Evolutionary conservation across 2,113 vertebrate genomes (phyloP).

Genomic region (Pollachius pollachius): DNA sequence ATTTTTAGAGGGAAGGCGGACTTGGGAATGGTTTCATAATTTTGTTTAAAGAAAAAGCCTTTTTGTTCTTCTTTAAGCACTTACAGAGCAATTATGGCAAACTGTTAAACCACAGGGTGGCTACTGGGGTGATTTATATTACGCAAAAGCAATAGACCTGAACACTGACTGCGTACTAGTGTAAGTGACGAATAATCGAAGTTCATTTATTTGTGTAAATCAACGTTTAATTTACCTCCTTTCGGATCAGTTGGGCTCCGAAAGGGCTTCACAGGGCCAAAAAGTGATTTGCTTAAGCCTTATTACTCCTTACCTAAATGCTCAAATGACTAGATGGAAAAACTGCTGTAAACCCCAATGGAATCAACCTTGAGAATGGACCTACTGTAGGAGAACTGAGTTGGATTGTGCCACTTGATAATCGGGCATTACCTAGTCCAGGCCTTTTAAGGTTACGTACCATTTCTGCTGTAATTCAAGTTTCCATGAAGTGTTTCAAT

Average conservation of each 20-base stretch:
- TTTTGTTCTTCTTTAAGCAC: slow-evolving; percentile 5
- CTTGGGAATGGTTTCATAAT: not conserved
- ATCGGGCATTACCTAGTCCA: not conserved
- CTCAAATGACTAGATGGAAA: not conserved
- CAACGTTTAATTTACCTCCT: not conserved
- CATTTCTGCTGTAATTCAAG: not conserved
- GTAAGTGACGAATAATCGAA: no score
- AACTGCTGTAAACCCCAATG: not conserved
- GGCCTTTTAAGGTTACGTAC: not conserved
- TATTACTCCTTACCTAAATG: no score
- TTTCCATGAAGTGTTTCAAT: not conserved
- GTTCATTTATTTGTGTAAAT: no score
- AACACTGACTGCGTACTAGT: not conserved
- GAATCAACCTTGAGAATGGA: not conserved
- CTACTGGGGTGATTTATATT: not conserved
- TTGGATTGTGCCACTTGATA: not conserved
- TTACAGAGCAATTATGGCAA: not conserved
- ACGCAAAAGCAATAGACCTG: not conserved
- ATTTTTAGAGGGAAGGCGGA: slow-evolving; percentile 40
- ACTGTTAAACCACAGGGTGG: not conserved
- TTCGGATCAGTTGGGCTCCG: not conserved
- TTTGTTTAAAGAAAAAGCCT: slow-evolving; percentile 12
- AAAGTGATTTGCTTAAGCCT: no score
- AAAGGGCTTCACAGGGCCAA: no score
- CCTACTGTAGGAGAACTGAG: not conserved